Evolutionary conservation across 53 echinoderm and acorn worm genomes (phyloP).

Genomic region (Mesocentrotus franciscanus): DNA sequence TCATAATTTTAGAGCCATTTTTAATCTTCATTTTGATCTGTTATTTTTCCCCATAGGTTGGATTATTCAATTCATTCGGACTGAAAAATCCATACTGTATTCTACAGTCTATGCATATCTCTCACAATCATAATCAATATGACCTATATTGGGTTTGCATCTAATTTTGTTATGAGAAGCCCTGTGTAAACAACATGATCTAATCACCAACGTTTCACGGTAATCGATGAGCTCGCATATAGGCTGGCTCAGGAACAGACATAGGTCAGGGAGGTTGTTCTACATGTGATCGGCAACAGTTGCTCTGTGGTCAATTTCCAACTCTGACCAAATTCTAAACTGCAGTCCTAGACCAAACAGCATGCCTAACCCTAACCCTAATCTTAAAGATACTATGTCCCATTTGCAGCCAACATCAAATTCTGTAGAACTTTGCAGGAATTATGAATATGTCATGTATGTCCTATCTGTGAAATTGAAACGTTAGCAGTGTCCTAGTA

Average conservation of each 20-base stretch:
- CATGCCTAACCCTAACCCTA: no score
- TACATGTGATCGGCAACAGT: no score
- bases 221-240: not conserved
- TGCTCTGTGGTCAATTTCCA: no score
- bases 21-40: not conserved
- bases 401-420: no score
- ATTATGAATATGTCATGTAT: no score
- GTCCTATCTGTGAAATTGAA: no score
- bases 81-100: not conserved
- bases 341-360: no score
- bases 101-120: not conserved
- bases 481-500: no score
- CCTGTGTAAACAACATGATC: conserved; percentile 13
- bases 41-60: not conserved
- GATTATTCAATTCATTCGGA: not conserved
- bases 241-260: not conserved
- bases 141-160: not conserved
- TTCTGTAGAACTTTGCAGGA: no score
- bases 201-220: not conserved
- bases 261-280: not conserved
- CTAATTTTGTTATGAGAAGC: conserved; percentile 8
- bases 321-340: no score
- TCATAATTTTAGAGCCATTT: not conserved
- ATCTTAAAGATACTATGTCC: no score
- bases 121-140: conserved; percentile 4